Conservation (phyloP, 2,888 invertebrate genomes). For the Pristionchus entomophagus region DNA sequence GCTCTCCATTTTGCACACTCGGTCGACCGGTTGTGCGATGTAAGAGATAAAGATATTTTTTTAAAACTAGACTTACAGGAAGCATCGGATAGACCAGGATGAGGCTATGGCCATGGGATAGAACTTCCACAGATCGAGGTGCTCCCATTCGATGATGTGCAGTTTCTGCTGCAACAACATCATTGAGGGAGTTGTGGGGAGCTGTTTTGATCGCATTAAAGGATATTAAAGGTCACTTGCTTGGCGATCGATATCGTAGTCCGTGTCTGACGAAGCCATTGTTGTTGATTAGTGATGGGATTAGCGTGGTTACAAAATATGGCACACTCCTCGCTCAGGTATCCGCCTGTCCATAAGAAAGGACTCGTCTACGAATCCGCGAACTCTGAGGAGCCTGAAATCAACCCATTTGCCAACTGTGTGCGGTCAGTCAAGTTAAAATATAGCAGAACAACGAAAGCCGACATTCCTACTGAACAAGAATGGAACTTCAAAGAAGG, state of each 20-base stretch:
- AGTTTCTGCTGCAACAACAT: constrained; percentile 55
- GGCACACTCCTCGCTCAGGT: neutral
- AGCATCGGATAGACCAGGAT: constrained; percentile 66
- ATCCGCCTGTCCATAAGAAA: constrained; percentile 17
- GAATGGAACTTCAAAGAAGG: too few species aligned
- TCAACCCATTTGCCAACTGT: too few species aligned
- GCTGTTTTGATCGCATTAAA: neutral
- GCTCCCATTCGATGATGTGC: constrained; percentile 74
- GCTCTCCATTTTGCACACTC: too few species aligned
- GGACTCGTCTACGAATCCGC: neutral
- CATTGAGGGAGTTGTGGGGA: neutral
- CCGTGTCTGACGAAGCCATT: constrained; percentile 46
- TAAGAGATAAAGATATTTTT: neutral
- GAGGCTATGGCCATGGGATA: constrained; percentile 66
- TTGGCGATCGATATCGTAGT: constrained; percentile 43
- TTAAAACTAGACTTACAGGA: constrained; percentile 48
- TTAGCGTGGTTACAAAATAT: neutral
- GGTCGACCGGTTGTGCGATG: too few species aligned
- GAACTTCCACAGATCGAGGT: constrained; percentile 71
- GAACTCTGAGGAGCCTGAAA: constrained; percentile 3
- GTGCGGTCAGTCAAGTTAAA: too few species aligned
- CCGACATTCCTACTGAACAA: too few species aligned
- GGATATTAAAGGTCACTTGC: neutral
- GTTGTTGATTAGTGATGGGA: neutral
- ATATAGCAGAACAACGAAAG: too few species aligned